Conservation (phyloP, 1,140 invertebrate species). For the Solenopsis fugax region DNA sequence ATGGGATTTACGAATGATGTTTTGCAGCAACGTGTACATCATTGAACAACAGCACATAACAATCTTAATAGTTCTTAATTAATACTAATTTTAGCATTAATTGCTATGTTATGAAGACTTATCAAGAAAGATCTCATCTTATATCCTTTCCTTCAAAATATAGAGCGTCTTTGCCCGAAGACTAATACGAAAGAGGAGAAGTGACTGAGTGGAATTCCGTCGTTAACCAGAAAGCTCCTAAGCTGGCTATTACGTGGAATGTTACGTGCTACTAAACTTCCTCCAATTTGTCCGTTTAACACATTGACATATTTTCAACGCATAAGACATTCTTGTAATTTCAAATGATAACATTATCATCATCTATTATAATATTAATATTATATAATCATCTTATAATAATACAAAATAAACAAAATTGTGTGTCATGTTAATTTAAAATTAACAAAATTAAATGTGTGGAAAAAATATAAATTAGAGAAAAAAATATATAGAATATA, state of each 20-base stretch:
- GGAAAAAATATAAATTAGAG: background rate
- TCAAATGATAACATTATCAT: background rate
- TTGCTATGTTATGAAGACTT: conserved; percentile 23
- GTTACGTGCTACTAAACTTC: conserved; percentile 16
- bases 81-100: conserved; percentile 66
- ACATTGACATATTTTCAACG: conserved; percentile 9
- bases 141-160: conserved; percentile 12
- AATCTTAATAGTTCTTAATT: conserved; percentile 43
- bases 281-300: conserved; percentile 19
- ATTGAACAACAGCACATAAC: background rate
- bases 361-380: background rate
- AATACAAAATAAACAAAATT: background rate
- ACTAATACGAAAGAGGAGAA: conserved; percentile 21
- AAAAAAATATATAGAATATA: background rate
- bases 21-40: background rate
- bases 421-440: background rate
- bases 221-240: conserved; percentile 23
- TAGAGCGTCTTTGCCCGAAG: conserved; percentile 53
- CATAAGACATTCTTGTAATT: background rate
- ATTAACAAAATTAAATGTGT: no score
- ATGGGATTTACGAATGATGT: conserved; percentile 10
- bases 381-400: background rate
- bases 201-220: conserved; percentile 9
- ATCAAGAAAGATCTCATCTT: conserved; percentile 1
- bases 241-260: conserved; percentile 48